These are phyloP conservation scores for Tipula confusa DNA, from an alignment of 2,888 invertebrate genomes.

Conservation along the genomic window DNA sequence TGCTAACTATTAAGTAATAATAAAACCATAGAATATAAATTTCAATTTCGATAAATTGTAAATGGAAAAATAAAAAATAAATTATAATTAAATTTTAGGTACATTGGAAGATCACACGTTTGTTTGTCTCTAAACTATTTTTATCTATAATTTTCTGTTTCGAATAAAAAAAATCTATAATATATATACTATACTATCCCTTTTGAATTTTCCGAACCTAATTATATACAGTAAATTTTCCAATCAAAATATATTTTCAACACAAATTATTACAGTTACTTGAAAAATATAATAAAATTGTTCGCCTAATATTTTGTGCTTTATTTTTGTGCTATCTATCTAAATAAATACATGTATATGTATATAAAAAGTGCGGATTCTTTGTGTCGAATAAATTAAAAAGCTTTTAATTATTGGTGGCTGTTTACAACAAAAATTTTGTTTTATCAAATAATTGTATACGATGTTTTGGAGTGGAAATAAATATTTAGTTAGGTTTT, in stretches of 20 bases:
- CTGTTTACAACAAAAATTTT: neutral
- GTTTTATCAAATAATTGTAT: neutral
- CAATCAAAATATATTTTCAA: neutral
- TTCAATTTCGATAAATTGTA: neutral
- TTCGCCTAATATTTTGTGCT: neutral
- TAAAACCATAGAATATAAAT: neutral
- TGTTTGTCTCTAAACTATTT: neutral
- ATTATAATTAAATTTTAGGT: neutral
- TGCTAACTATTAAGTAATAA: neutral
- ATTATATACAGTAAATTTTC: neutral
- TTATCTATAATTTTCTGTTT: too few species aligned
- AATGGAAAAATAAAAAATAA: neutral
- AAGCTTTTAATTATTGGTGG: neutral
- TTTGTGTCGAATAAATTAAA: neutral
- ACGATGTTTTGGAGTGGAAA: neutral
- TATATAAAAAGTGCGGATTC: neutral
- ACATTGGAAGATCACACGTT: neutral
- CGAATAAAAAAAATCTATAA: too few species aligned
- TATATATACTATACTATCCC: too few species aligned
- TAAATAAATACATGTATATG: neutral
- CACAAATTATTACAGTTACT: neutral
- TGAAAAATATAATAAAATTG: neutral
- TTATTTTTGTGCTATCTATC: too few species aligned
- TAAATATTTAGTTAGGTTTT: constrained; percentile 4
- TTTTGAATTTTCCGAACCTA: neutral